Conservation (phyloP, 2,113 vertebrate species). For the Nannospalax galili region DNA sequence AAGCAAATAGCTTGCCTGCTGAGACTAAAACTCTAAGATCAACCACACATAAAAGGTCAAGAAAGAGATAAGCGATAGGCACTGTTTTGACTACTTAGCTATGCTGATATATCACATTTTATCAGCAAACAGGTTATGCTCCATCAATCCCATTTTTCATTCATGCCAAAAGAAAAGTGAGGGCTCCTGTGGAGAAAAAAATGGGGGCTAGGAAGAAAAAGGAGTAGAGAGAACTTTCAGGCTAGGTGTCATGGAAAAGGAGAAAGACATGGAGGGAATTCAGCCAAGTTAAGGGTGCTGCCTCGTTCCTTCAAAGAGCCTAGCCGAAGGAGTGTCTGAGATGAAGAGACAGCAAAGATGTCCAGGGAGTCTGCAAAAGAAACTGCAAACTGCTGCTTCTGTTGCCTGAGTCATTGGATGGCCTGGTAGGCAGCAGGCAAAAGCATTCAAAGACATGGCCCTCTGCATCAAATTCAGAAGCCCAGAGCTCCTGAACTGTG, state of each 20-base stretch:
- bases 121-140: background rate
- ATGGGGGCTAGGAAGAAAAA: background rate
- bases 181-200: background rate
- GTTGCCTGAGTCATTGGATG: background rate
- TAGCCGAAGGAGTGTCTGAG: accelerated
- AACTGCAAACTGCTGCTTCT: accelerated
- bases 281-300: background rate
- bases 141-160: background rate
- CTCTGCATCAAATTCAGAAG: background rate
- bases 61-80: background rate
- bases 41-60: background rate
- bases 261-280: background rate
- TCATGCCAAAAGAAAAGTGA: background rate
- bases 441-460: background rate
- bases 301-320: background rate
- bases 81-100: background rate
- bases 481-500: background rate
- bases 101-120: accelerated
- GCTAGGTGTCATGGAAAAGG: background rate
- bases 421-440: background rate
- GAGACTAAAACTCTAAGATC: background rate
- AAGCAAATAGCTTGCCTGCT: background rate
- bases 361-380: background rate
- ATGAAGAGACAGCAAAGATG: background rate
- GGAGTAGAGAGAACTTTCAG: background rate